phyloP scores from a whole-genome alignment of 2,797 vertebrate genomes.

The Atherinosoma microstoma region DNA sequence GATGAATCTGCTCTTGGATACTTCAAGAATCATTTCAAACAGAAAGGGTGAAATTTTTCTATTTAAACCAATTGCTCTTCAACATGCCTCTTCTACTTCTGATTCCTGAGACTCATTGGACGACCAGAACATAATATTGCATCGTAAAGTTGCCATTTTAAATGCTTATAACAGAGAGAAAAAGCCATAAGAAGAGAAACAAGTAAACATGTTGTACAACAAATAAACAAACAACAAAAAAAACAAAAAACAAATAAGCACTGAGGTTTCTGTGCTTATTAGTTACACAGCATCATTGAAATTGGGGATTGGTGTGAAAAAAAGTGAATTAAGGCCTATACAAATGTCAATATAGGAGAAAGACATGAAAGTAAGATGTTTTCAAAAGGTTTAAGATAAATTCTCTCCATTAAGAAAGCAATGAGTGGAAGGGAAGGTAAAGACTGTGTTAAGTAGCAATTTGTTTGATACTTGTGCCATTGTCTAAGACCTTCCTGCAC shows the following conservation, averaged over 20 bases:
- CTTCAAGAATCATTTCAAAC: slow-evolving; percentile 11
- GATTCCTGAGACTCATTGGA: not conserved
- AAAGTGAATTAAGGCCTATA: too few species aligned
- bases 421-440: too few species aligned
- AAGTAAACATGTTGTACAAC: not conserved
- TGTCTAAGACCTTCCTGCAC: too few species aligned
- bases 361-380: too few species aligned
- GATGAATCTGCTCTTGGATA: slow-evolving; percentile 26
- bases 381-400: too few species aligned
- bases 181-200: not conserved
- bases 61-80: slow-evolving; percentile 29
- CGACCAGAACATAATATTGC: not conserved
- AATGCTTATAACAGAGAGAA: not conserved
- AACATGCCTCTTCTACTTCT: not conserved
- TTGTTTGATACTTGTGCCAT: not conserved
- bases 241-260: not conserved
- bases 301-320: too few species aligned
- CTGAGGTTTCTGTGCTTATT: too few species aligned
- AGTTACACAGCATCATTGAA: too few species aligned
- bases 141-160: not conserved
- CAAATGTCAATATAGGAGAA: too few species aligned
- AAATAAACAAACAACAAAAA: not conserved
- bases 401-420: too few species aligned
- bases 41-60: slow-evolving; percentile 11
- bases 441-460: not conserved